Evolutionary conservation across 2,113 vertebrate genomes (phyloP), one percentile per base, ranked within the genome.

Genomic region (Atherinomorus stipes): DNA sequence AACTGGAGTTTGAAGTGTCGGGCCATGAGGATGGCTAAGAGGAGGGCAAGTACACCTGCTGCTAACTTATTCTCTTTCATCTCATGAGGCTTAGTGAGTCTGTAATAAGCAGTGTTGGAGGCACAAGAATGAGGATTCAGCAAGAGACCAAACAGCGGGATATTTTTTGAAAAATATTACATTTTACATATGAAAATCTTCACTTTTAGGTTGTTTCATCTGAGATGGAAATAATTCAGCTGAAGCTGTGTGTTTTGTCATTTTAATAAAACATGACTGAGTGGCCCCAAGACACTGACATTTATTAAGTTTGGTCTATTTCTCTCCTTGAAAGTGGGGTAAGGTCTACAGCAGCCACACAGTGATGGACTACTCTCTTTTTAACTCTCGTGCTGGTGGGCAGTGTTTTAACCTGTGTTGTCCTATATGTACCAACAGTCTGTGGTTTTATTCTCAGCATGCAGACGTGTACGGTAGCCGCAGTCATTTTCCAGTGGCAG

Each of bases 1-100:
- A 90, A 76, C 74, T 89, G 84, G 71, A 84, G 84, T 90, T 90
- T 89, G 83, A 90, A 84, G 88, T 86, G 80, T 86, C 79, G 86
- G 78, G 76, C 60, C 74, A 63, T 63, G 82, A 83, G 80, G 78
- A 75, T 42, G 52, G 53, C 56, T 66, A 58, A 57, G 51, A 84
- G 22, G 44, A 78, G 81, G 78, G 65, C 76, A 84, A 80, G 69
- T 90, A 53, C 61, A 72, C 76, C 70, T 83, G 79, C 37, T 68
- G 71, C 51, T 75, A 81, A 80, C 54, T 79, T 87, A 88, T 89
- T 91, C 89, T 78, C 84, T 92, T 89, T 91, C 62, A 91, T 91
- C 86, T 84, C 26, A 38, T 38, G 44, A 67, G 51, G 57, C 68
- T 56, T n/a, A 49, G 31, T 53, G 34, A 74, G 76, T 52, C 23